Percentiles rank a stretch among this genome's conserved stretches.
phyloP scores from a whole-genome alignment of 2,113 vertebrate species.

The Laticauda colubrina region DNA sequence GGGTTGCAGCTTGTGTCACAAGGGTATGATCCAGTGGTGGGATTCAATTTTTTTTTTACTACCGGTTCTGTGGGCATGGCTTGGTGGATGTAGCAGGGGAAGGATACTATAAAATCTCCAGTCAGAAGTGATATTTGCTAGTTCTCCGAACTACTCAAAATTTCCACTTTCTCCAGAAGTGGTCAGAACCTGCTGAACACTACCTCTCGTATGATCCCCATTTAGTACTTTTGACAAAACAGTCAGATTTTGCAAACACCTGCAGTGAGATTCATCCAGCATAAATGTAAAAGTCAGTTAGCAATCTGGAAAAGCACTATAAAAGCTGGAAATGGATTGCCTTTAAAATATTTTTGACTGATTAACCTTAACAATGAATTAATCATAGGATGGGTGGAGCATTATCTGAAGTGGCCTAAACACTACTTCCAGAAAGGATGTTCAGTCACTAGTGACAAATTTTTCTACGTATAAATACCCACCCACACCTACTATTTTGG shows the following conservation, averaged over 20 bases:
- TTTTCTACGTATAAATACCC: not conserved
- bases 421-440: not conserved
- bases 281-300: not conserved
- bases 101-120: too few species aligned
- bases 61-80: too few species aligned
- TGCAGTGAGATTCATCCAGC: not conserved
- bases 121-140: too few species aligned
- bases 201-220: not conserved
- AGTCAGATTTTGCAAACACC: not conserved
- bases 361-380: not conserved
- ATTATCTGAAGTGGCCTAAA: not conserved
- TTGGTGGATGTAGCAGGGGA: too few species aligned
- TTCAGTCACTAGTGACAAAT: not conserved
- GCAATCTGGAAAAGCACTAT: not conserved
- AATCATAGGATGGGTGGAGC: not conserved
- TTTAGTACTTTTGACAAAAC: not conserved
- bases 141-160: too few species aligned
- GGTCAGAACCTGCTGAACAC: too few species aligned
- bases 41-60: too few species aligned
- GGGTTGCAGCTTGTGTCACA: not conserved
- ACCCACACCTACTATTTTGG: not conserved
- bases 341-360: not conserved
- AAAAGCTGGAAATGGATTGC: not conserved
- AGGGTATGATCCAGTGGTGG: not conserved
- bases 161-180: too few species aligned